A percentile compares a stretch with the other conserved stretches of the same genome.
phyloP scores from a whole-genome alignment of 2,113 vertebrate genomes.

The Pipa parva region DNA sequence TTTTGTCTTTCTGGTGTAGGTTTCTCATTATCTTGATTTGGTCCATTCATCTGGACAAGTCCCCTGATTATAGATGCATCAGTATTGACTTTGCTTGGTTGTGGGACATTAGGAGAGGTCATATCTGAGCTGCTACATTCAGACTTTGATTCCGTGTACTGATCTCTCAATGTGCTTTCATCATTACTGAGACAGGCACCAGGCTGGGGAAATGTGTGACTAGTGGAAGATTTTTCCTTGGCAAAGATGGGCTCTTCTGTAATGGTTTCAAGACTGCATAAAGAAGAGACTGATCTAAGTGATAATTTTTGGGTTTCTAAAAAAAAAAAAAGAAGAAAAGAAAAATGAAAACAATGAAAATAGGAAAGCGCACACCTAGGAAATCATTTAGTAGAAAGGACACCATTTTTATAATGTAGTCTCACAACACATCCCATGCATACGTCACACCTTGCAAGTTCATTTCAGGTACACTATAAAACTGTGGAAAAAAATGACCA shows the following conservation, averaged over 20 bases:
- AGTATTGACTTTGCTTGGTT: not conserved
- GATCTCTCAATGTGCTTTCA: conserved; percentile 45
- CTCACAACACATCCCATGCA: no score
- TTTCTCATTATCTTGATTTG: not conserved
- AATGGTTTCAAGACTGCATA: conserved; percentile 72
- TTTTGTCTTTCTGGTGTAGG: not conserved
- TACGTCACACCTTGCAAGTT: no score
- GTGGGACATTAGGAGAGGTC: conserved; percentile 16
- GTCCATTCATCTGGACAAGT: not conserved
- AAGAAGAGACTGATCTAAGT: conserved; percentile 61
- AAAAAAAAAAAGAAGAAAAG: conserved; percentile 8
- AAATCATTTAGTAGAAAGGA: no score
- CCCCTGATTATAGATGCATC: conserved; percentile 33
- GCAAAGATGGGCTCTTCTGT: conserved; percentile 65
- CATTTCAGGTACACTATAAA: no score
- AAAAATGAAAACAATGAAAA: no score
- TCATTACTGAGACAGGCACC: conserved; percentile 38
- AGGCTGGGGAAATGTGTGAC: conserved; percentile 32
- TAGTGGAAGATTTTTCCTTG: conserved; percentile 49
- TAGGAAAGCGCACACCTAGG: no score
- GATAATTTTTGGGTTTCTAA: conserved; percentile 64
- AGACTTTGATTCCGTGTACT: not conserved
- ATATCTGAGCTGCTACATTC: conserved; percentile 9
- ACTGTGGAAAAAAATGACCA: no score
- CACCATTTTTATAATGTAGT: no score